These are phyloP conservation scores for Choreutis nemorana DNA, from an alignment of 2,888 invertebrate species.

Conservation along the genomic window DNA sequence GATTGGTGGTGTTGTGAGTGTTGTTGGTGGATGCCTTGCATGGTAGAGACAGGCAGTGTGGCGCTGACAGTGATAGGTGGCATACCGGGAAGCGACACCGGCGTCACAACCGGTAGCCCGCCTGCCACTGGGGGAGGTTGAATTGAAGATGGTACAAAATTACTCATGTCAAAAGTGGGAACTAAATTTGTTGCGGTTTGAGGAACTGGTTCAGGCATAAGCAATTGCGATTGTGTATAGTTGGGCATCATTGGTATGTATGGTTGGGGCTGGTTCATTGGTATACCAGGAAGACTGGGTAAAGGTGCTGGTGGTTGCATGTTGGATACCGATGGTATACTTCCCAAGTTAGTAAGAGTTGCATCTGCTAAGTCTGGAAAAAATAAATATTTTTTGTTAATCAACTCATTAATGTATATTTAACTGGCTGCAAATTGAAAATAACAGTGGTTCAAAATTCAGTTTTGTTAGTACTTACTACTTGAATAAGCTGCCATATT, in stretches of 20 bases:
- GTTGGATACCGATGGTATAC: slow-evolving; percentile 55
- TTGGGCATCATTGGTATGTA: slow-evolving; percentile 60
- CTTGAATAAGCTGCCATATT: slow-evolving; percentile 57
- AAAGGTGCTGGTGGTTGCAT: slow-evolving; percentile 62
- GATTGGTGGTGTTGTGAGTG: slow-evolving; percentile 50
- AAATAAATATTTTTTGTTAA: slow-evolving; percentile 1
- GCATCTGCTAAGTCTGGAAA: slow-evolving; percentile 57
- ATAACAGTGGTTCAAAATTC: neutral
- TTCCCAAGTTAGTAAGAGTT: slow-evolving; percentile 54
- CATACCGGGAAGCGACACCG: slow-evolving; percentile 78
- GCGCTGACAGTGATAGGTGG: slow-evolving; percentile 82
- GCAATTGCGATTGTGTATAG: slow-evolving; percentile 35
- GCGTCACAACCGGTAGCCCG: slow-evolving; percentile 68
- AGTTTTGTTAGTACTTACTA: slow-evolving; percentile 36
- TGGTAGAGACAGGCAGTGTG: slow-evolving; percentile 69
- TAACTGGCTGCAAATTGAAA: neutral
- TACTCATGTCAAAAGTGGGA: slow-evolving; percentile 55
- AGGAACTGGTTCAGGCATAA: slow-evolving; percentile 17
- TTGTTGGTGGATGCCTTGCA: slow-evolving; percentile 62
- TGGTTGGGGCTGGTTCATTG: slow-evolving; percentile 62
- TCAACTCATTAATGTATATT: neutral
- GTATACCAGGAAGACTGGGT: slow-evolving; percentile 56
- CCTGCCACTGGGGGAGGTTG: slow-evolving; percentile 37
- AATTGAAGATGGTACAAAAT: slow-evolving; percentile 34
- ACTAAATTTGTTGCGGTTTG: slow-evolving; percentile 31